These are phyloP conservation scores for Pseudomyrmex concolor DNA, from an alignment of 1,140 invertebrate genomes.

Conservation along the genomic window DNA sequence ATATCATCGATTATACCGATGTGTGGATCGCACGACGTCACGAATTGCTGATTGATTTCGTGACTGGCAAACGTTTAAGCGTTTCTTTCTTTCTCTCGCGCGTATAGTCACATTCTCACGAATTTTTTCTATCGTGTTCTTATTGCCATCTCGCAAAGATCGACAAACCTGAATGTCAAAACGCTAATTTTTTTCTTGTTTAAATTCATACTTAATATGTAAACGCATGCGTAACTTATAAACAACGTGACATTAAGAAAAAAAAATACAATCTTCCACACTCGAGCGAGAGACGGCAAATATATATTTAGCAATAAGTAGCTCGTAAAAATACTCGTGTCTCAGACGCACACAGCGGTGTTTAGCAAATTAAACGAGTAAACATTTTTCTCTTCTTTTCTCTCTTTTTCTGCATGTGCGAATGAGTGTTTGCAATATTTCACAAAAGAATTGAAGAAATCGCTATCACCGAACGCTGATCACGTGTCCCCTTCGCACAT, in stretches of 20 bases:
- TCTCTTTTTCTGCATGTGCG: too few species aligned
- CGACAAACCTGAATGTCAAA: too few species aligned
- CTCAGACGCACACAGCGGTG: too few species aligned
- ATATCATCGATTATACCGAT: background rate
- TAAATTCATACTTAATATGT: too few species aligned
- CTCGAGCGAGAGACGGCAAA: background rate
- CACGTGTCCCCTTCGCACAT: slow-evolving; percentile 31
- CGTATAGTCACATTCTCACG: background rate
- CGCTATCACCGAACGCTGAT: slow-evolving; percentile 18
- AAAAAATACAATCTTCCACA: background rate
- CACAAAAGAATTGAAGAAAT: slow-evolving; percentile 6
- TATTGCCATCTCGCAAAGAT: too few species aligned
- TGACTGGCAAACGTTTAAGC: background rate
- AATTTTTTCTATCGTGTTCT: too few species aligned
- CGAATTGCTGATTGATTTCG: slow-evolving; percentile 9
- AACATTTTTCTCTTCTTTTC: too few species aligned
- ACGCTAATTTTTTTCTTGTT: too few species aligned
- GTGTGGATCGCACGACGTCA: background rate
- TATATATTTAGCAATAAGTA: slow-evolving; percentile 15
- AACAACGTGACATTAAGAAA: background rate
- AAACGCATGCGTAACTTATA: background rate
- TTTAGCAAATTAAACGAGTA: background rate
- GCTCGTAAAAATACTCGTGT: background rate
- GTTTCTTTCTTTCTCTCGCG: background rate
- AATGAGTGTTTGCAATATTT: background rate